These are phyloP conservation scores for Thymallus thymallus DNA, from an alignment of 2,113 vertebrate species.

Conservation along the genomic window DNA sequence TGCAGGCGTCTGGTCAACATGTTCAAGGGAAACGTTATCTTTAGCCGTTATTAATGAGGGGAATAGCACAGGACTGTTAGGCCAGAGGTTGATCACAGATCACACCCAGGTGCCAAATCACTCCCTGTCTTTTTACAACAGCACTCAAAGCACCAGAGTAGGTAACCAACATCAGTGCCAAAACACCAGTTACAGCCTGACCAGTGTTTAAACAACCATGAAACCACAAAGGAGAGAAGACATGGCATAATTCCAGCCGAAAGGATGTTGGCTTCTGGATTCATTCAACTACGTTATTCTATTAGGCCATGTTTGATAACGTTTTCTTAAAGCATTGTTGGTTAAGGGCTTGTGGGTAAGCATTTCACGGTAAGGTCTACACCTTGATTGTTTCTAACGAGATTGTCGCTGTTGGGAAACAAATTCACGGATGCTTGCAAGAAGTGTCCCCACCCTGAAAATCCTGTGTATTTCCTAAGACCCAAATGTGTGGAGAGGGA, in stretches of 20 bases:
- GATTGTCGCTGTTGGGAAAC: slow-evolving; percentile 31
- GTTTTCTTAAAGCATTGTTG: too few relatives aligned
- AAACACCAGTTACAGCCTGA: slow-evolving; percentile 37
- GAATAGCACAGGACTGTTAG: slow-evolving; percentile 26
- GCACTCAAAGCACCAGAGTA: slow-evolving; percentile 34
- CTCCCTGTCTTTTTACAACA: slow-evolving; percentile 9
- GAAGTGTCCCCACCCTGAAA: slow-evolving; percentile 28
- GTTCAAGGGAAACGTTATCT: slow-evolving; percentile 46
- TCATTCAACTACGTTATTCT: not conserved
- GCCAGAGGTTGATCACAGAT: slow-evolving; percentile 41
- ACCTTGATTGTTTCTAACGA: slow-evolving; percentile 43
- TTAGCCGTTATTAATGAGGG: slow-evolving; percentile 23
- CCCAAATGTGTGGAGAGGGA: slow-evolving; percentile 25
- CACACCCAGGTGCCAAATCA: slow-evolving; percentile 43
- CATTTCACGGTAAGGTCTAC: too few relatives aligned
- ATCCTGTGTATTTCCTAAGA: slow-evolving; percentile 39
- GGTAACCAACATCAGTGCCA: slow-evolving; percentile 21
- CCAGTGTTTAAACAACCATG: slow-evolving; percentile 30
- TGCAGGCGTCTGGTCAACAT: slow-evolving; percentile 46
- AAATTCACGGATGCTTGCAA: slow-evolving; percentile 41
- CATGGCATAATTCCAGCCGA: slow-evolving; percentile 26
- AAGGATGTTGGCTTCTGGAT: not conserved
- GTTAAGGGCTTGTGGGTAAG: too few relatives aligned
- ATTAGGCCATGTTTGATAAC: slow-evolving; percentile 24
- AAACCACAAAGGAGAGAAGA: slow-evolving; percentile 33